Evolutionary conservation across 2,113 vertebrate species (phyloP).

Genomic region (Atherinomorus stipes): DNA sequence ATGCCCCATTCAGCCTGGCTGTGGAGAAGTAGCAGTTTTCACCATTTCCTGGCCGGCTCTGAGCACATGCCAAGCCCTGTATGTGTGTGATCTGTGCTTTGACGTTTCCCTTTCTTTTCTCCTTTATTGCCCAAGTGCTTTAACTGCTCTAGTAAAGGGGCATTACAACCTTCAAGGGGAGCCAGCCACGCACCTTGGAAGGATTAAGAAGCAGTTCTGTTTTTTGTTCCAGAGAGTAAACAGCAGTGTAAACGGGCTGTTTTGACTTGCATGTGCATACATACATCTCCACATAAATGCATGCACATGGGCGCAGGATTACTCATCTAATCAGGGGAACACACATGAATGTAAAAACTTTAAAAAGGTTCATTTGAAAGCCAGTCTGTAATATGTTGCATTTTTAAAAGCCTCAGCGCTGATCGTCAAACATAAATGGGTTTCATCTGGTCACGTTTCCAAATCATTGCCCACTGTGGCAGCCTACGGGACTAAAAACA

Average conservation of each 20-base stretch:
- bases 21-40: constrained; percentile 55
- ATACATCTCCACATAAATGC: constrained; percentile 66
- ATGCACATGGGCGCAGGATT: constrained; percentile 62
- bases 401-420: background rate
- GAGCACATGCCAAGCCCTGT: constrained; percentile 48
- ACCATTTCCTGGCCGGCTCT: constrained; percentile 59
- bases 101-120: constrained; percentile 63
- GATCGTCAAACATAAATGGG: background rate
- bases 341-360: constrained; percentile 13
- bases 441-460: constrained; percentile 10
- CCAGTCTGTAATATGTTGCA: background rate
- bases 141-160: constrained; percentile 75
- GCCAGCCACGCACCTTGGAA: constrained; percentile 75
- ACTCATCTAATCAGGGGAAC: constrained; percentile 40
- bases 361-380: constrained; percentile 29
- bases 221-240: constrained; percentile 71
- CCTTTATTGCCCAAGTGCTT: constrained; percentile 63
- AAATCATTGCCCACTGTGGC: background rate
- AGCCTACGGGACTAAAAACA: background rate
- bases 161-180: constrained; percentile 71
- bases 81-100: constrained; percentile 71
- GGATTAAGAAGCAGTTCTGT: constrained; percentile 73
- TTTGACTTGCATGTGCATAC: constrained; percentile 62
- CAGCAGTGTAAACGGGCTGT: constrained; percentile 63
- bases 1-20: constrained; percentile 47